Evolutionary conservation across 2,113 vertebrate species (phyloP).

Genomic region (Rallus limicola): DNA sequence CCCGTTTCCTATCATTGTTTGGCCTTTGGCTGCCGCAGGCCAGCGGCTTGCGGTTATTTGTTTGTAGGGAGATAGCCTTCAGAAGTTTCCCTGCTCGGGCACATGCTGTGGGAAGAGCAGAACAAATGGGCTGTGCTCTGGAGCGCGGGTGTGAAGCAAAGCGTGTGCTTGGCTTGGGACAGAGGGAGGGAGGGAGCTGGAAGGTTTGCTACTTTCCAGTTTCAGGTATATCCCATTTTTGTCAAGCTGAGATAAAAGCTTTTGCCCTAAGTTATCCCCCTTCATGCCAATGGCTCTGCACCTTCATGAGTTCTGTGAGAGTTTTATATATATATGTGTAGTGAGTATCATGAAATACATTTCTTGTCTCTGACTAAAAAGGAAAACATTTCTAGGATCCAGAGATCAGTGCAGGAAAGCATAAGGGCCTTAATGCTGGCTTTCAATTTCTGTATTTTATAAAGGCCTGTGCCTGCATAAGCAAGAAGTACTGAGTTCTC

Average conservation of each 20-base stretch:
- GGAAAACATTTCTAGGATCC: background rate
- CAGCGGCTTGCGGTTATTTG: background rate
- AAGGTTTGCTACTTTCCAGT: too few species aligned
- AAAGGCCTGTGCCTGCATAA: background rate
- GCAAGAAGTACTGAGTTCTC: background rate
- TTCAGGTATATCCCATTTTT: accelerated
- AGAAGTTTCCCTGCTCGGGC: background rate
- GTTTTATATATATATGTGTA: too few species aligned
- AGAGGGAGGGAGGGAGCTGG: background rate
- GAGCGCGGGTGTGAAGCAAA: background rate
- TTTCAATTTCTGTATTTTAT: background rate
- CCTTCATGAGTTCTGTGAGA: background rate
- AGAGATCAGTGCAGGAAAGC: background rate
- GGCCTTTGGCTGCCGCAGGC: background rate
- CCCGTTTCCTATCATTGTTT: background rate
- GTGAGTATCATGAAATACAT: background rate
- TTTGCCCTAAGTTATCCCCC: too few species aligned
- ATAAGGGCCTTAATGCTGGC: background rate
- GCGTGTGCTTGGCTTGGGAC: background rate
- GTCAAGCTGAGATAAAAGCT: background rate
- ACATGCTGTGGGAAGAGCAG: accelerated
- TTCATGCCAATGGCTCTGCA: background rate
- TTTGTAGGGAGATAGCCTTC: background rate
- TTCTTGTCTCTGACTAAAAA: background rate
- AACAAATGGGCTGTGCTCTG: background rate